phyloP scores from a whole-genome alignment of 2,113 vertebrate genomes.

The Herpailurus yagouaroundi region DNA sequence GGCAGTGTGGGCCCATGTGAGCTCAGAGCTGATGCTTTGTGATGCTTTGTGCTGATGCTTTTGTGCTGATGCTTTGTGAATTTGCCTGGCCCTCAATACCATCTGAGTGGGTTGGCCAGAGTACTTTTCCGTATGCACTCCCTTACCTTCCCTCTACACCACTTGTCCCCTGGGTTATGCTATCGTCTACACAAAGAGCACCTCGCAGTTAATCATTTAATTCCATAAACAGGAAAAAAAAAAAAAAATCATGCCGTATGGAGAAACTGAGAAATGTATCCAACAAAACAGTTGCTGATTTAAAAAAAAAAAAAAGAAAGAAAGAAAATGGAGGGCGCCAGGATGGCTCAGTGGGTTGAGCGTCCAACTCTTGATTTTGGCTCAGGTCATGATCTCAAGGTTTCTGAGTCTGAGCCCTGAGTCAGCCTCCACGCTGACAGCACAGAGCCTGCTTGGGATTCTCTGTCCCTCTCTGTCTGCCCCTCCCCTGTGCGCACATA shows the following conservation, averaged over 20 bases:
- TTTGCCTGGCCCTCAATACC: neutral
- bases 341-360: too few relatives aligned
- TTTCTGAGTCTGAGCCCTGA: too few relatives aligned
- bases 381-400: too few relatives aligned
- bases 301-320: neutral
- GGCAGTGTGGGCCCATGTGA: neutral
- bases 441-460: too few relatives aligned
- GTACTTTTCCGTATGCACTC: rapidly evolving
- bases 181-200: neutral
- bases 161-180: neutral
- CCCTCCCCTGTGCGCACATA: too few relatives aligned
- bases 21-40: neutral
- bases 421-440: too few relatives aligned
- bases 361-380: too few relatives aligned
- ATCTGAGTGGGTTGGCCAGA: rapidly evolving
- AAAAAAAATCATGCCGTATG: neutral
- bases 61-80: neutral
- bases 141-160: neutral
- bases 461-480: too few relatives aligned
- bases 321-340: neutral
- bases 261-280: neutral
- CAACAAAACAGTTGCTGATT: neutral
- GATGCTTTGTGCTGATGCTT: neutral
- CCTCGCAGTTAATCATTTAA: neutral
- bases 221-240: neutral